Conservation (phyloP, 1,140 invertebrate genomes). For the Melipona quadrifasciata region DNA sequence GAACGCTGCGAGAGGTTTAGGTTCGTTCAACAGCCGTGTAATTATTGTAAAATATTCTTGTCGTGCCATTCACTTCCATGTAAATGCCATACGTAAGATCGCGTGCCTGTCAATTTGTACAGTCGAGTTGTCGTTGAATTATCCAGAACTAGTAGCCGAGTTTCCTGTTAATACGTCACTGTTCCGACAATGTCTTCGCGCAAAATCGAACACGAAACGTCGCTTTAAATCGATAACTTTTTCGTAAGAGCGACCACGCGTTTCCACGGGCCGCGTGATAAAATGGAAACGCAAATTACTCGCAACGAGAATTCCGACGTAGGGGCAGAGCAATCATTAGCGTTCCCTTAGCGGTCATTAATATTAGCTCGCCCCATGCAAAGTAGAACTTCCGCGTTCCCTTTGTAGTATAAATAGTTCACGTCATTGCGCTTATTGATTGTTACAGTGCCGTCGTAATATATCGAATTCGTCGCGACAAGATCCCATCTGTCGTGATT, state of each 20-base stretch:
- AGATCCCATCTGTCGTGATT: constrained; percentile 41
- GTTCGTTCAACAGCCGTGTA: constrained; percentile 24
- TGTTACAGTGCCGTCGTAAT: constrained; percentile 13
- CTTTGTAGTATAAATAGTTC: constrained; percentile 43
- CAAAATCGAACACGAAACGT: not conserved
- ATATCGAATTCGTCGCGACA: constrained; percentile 34
- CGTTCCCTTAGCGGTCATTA: constrained; percentile 16
- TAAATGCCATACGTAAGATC: not conserved
- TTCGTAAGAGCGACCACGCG: not conserved
- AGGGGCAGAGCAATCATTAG: constrained; percentile 43
- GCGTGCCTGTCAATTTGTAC: constrained; percentile 1
- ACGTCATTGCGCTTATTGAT: constrained; percentile 37
- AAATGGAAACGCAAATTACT: constrained; percentile 44
- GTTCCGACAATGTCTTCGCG: not conserved
- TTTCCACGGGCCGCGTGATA: not conserved
- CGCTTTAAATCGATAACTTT: not conserved
- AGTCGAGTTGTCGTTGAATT: not conserved
- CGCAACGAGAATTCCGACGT: constrained; percentile 37
- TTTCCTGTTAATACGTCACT: not conserved
- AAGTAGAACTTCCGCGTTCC: constrained; percentile 39
- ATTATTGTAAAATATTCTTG: constrained; percentile 31
- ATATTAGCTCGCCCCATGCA: constrained; percentile 35
- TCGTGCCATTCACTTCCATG: not conserved
- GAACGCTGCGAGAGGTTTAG: not conserved
- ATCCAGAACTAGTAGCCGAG: not conserved